Evolutionary conservation across 2,113 vertebrate species (phyloP).

Genomic region (Patagioenas fasciata): DNA sequence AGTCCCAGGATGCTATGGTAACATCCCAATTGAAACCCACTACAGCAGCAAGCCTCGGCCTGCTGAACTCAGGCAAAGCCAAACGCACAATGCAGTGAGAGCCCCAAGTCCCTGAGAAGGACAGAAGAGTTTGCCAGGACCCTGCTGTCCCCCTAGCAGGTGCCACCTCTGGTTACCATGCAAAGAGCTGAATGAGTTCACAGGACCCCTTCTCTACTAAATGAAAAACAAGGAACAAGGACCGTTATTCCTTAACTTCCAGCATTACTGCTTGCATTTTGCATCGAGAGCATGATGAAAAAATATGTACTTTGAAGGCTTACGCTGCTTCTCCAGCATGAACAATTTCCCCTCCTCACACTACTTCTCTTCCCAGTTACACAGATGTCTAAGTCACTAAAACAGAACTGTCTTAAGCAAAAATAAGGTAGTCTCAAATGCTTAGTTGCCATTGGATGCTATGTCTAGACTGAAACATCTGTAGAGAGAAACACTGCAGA

Average conservation of each 20-base stretch:
- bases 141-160: not conserved
- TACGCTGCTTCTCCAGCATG: not conserved
- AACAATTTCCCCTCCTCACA: not conserved
- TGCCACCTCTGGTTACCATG: not conserved
- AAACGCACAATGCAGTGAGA: not conserved
- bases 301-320: not conserved
- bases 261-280: not conserved
- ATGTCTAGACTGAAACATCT: not conserved
- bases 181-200: not conserved
- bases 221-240: not conserved
- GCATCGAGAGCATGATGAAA: not conserved
- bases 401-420: not conserved
- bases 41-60: slow-evolving; percentile 9
- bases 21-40: slow-evolving; percentile 52
- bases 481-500: not conserved
- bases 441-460: not conserved
- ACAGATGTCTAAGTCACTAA: not conserved
- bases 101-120: not conserved
- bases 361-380: not conserved
- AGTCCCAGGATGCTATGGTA: slow-evolving; percentile 59
- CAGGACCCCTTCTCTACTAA: not conserved
- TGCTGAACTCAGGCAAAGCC: slow-evolving; percentile 24
- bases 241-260: not conserved
- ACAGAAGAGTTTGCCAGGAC: slow-evolving; percentile 2
- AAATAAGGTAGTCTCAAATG: not conserved